Conservation (phyloP, 2,888 invertebrate species). For the Aphodius sticticus region DNA sequence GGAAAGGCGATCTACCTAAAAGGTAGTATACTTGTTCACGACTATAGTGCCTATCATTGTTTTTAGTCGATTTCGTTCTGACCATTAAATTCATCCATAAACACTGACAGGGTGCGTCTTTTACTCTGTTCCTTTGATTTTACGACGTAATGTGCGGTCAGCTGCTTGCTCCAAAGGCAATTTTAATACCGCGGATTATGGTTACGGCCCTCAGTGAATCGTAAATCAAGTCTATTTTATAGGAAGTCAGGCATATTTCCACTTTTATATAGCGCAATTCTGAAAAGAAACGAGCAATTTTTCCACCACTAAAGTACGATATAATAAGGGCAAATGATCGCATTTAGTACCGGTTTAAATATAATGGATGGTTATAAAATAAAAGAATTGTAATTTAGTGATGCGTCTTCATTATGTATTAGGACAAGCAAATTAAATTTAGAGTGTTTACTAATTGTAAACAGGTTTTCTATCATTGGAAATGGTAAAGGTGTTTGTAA, state of each 20-base stretch:
- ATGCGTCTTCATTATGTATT: too few species aligned
- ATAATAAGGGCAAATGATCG: not conserved
- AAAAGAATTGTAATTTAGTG: not conserved
- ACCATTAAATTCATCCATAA: too few species aligned
- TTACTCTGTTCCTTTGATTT: not conserved
- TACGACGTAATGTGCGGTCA: not conserved
- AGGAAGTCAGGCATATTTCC: not conserved
- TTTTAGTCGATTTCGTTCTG: too few species aligned
- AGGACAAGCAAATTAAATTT: too few species aligned
- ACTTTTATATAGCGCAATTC: not conserved
- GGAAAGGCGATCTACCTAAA: too few species aligned
- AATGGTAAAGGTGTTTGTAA: too few species aligned
- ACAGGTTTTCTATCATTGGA: too few species aligned
- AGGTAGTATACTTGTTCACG: too few species aligned
- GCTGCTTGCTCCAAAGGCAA: not conserved
- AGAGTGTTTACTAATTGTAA: too few species aligned
- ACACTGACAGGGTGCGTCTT: not conserved
- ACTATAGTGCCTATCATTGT: too few species aligned
- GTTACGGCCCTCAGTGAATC: not conserved
- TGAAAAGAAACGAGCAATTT: not conserved
- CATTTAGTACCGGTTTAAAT: not conserved
- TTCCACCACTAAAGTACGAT: not conserved
- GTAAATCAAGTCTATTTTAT: constrained; percentile 4
- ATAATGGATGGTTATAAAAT: not conserved
- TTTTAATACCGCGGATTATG: not conserved